Conservation (phyloP, 2,113 vertebrate genomes). For the Chiloscyllium plagiosum region DNA sequence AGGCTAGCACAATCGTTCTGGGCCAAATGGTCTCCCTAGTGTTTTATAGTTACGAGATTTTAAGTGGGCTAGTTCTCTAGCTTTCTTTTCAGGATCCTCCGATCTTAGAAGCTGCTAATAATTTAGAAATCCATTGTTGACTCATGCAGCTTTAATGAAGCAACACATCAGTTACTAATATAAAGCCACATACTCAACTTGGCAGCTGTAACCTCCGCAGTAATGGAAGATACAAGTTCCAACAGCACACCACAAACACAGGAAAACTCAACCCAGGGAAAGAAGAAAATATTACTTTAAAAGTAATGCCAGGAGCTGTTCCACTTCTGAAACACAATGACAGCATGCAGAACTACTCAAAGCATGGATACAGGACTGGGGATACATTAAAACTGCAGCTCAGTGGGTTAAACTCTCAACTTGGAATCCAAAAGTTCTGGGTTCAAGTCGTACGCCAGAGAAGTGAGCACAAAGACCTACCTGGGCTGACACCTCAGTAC, state of each 20-base stretch:
- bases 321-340: background rate
- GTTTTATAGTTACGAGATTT: background rate
- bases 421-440: background rate
- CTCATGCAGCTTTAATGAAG: background rate
- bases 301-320: background rate
- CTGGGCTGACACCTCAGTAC: background rate
- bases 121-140: background rate
- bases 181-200: background rate
- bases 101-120: background rate
- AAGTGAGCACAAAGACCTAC: background rate
- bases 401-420: background rate
- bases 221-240: slow-evolving; percentile 1
- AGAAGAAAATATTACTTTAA: background rate
- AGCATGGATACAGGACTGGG: background rate
- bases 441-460: background rate
- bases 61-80: background rate
- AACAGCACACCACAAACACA: slow-evolving; percentile 9
- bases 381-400: background rate
- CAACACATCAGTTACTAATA: background rate
- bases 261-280: background rate
- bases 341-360: background rate
- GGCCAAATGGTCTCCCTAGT: background rate
- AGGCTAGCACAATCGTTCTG: background rate
- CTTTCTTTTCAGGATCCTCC: background rate
- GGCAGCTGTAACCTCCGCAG: background rate